A percentile compares a stretch with the other conserved stretches of the same genome.
Evolutionary conservation across 2,888 invertebrate species (phyloP).

Genomic region (Fragum fragum): DNA sequence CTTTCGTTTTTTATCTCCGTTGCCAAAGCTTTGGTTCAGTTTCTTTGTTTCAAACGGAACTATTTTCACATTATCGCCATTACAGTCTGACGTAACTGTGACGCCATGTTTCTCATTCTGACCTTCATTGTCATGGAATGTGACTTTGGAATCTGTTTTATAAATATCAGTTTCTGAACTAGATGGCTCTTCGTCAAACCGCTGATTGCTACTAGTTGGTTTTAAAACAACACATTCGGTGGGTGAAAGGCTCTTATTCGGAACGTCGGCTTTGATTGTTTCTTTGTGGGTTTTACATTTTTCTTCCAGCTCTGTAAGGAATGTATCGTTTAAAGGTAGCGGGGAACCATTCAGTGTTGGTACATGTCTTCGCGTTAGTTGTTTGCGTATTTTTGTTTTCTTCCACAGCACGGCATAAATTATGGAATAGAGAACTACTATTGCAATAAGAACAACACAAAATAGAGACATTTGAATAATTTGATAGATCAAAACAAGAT

Average conservation of each 20-base stretch:
- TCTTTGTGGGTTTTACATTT: not conserved
- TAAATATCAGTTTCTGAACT: conserved; percentile 10
- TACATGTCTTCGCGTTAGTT: conserved; percentile 33
- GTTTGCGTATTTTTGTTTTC: conserved; percentile 59
- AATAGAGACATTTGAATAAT: conserved; percentile 67
- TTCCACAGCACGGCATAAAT: conserved; percentile 76
- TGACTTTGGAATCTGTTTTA: conserved; percentile 16
- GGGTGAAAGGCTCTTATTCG: not conserved
- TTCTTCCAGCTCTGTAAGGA: not conserved
- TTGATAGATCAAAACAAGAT: conserved; percentile 68
- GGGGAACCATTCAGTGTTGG: not conserved
- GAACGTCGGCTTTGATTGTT: not conserved
- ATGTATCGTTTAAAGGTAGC: not conserved
- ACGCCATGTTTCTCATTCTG: conserved; percentile 4
- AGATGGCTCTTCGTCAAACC: not conserved
- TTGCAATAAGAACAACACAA: conserved; percentile 63
- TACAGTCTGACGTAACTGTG: conserved; percentile 20
- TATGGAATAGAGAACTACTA: conserved; percentile 74
- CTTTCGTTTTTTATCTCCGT: conserved; percentile 43
- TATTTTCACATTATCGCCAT: conserved; percentile 8
- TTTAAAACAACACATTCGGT: not conserved
- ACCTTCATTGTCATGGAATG: conserved; percentile 10
- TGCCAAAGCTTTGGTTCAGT: conserved; percentile 11
- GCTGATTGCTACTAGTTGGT: not conserved
- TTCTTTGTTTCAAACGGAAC: conserved; percentile 7